Conservation (phyloP, 2,113 vertebrate genomes). For the Brachyhypopomus gauderio region DNA sequence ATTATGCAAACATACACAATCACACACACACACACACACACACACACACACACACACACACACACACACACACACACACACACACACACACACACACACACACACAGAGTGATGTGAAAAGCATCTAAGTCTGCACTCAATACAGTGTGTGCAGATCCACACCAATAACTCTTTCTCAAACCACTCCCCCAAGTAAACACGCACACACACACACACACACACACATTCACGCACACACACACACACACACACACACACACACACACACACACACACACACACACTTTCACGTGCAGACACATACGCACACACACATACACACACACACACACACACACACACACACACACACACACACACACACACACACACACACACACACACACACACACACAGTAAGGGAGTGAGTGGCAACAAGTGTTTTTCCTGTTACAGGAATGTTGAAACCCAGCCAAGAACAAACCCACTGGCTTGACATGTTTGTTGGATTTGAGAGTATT, state of each 20-base stretch:
- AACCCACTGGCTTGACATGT: constrained; percentile 48
- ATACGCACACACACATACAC: no score
- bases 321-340: no score
- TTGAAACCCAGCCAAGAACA: constrained; percentile 50
- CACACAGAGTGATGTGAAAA: constrained; percentile 24
- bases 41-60: background rate
- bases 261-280: constrained; percentile 41
- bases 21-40: constrained; percentile 13
- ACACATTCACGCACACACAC: background rate
- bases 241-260: constrained; percentile 11
- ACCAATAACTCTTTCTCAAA: no score
- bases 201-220: constrained; percentile 28
- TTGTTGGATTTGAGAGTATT: constrained; percentile 52
- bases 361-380: constrained; percentile 9
- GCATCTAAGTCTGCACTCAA: background rate
- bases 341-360: background rate
- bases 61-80: background rate
- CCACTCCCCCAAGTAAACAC: no score
- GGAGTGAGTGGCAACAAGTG: constrained; percentile 41
- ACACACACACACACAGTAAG: constrained; percentile 17
- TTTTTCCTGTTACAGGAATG: constrained; percentile 32
- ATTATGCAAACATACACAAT: background rate
- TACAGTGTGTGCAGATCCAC: no score
- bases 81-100: background rate
- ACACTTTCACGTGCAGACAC: background rate